Evolutionary conservation across 2,113 vertebrate genomes (phyloP).

Genomic region (Balaeniceps rex): DNA sequence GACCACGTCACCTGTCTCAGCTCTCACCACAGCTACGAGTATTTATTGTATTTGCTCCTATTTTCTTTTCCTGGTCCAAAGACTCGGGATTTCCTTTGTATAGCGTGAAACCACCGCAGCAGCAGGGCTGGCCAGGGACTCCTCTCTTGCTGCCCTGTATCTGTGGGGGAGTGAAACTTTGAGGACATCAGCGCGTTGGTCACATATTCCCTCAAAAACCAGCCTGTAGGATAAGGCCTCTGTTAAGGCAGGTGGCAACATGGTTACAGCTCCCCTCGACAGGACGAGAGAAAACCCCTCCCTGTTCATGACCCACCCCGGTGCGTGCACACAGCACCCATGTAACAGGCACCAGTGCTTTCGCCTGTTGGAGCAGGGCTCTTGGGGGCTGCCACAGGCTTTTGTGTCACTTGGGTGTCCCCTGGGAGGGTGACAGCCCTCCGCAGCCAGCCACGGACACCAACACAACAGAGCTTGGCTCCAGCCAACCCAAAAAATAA

Average conservation of each 20-base stretch:
- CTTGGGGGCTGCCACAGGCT: neutral
- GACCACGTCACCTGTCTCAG: neutral
- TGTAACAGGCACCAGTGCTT: accelerated
- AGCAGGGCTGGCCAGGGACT: constrained; percentile 52
- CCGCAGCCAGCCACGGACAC: neutral
- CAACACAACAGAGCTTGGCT: neutral
- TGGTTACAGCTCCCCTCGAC: neutral
- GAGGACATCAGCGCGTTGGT: neutral
- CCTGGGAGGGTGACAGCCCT: neutral
- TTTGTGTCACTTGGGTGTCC: neutral
- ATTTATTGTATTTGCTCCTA: constrained; percentile 8
- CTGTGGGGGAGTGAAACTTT: constrained; percentile 59
- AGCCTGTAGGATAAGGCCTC: neutral
- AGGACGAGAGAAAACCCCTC: neutral
- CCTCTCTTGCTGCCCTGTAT: constrained; percentile 55
- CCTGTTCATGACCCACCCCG: neutral
- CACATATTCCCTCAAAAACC: neutral
- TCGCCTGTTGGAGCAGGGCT: neutral
- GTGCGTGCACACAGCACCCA: neutral
- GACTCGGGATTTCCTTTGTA: constrained; percentile 52
- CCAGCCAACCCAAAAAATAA: neutral
- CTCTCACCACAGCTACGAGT: neutral
- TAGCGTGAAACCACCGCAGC: constrained; percentile 47
- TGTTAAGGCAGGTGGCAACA: neutral
- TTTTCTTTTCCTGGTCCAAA: constrained; percentile 50